Percentiles rank a stretch among this genome's conserved stretches.
These are phyloP conservation scores for Gandaritis pyraliata DNA, from an alignment of 2,888 invertebrate species.

Conservation along the genomic window DNA sequence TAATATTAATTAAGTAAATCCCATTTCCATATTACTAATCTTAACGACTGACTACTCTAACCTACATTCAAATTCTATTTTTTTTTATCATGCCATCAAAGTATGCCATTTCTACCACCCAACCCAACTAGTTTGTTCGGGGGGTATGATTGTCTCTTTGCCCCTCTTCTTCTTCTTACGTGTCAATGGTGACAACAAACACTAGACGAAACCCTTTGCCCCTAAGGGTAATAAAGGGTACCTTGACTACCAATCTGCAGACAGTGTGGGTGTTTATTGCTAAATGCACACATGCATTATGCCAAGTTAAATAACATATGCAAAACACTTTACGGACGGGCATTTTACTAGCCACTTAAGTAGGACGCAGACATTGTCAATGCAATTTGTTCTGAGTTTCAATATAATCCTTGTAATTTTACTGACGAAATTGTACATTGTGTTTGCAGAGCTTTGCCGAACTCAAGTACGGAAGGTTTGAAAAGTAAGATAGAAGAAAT, in stretches of 20 bases:
- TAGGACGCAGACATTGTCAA: slow-evolving; percentile 29
- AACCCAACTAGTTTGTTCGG: not conserved
- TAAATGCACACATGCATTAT: slow-evolving; percentile 50
- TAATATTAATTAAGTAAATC: too few species aligned
- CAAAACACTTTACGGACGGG: slow-evolving; percentile 28
- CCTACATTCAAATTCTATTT: too few species aligned
- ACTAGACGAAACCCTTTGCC: too few species aligned
- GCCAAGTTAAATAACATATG: slow-evolving; percentile 29
- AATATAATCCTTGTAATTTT: not conserved
- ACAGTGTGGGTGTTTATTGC: slow-evolving; percentile 56
- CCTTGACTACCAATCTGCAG: slow-evolving; percentile 4
- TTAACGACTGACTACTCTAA: too few species aligned
- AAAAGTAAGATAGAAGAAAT: too few species aligned
- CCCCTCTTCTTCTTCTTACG: too few species aligned
- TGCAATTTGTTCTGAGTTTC: slow-evolving; percentile 17
- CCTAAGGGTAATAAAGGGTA: not conserved
- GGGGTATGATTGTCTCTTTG: not conserved
- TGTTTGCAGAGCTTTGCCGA: not conserved
- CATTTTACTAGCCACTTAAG: slow-evolving; percentile 25
- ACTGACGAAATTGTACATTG: not conserved
- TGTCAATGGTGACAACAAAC: too few species aligned
- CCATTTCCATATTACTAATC: too few species aligned
- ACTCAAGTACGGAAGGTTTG: too few species aligned
- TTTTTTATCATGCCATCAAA: too few species aligned
- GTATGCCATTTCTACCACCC: too few species aligned